Percentiles rank a stretch among this genome's conserved stretches.
Conservation (phyloP, 2,888 invertebrate genomes). For the Lacanobia oleracea region DNA sequence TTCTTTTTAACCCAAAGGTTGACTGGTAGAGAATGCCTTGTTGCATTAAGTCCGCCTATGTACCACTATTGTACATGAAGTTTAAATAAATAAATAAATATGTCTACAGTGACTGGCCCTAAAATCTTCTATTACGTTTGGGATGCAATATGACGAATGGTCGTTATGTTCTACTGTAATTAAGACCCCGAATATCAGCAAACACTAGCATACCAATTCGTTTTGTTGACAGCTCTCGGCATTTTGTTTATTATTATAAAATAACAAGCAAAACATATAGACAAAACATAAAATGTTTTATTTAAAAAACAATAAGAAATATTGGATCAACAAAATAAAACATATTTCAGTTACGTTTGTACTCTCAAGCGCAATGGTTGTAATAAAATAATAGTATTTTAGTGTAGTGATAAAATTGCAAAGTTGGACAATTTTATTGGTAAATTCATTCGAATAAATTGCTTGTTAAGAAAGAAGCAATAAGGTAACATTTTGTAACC, state of each 20-base stretch:
- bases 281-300: constrained; percentile 20
- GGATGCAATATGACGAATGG: no score
- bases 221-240: background rate
- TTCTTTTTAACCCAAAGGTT: no score
- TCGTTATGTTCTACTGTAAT: no score
- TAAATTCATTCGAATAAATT: background rate
- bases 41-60: no score
- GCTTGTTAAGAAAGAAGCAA: background rate
- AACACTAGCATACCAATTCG: no score
- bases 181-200: background rate
- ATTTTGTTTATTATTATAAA: constrained; percentile 22
- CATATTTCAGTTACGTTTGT: constrained; percentile 9
- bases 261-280: constrained; percentile 9
- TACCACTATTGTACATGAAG: no score
- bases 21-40: no score
- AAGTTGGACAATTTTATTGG: background rate
- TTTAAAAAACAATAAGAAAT: constrained; percentile 7
- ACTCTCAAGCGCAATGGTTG: background rate
- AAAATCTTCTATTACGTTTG: no score
- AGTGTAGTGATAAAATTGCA: background rate
- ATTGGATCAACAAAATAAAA: background rate
- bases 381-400: background rate
- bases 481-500: background rate
- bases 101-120: no score
- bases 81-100: no score